Evolutionary conservation across 2,113 vertebrate species (phyloP), one percentile per base, ranked within the genome.

Genomic region (Malurus cyaneus): DNA sequence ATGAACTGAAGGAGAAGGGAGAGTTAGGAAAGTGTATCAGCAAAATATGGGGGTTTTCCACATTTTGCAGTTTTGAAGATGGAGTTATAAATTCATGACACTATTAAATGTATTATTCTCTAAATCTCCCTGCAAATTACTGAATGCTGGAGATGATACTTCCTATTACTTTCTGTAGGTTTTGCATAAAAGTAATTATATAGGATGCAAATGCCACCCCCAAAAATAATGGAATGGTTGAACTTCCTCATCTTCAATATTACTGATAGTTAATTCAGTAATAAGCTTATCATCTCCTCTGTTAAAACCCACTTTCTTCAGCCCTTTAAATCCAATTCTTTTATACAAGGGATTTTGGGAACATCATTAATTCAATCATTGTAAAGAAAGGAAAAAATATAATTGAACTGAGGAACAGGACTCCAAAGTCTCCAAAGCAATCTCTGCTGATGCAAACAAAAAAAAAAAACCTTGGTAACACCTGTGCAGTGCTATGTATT

Each of bases 211-310:
- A 95, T 49, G 11, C 24, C 76, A n/a, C 24, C 23, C 34, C 19
- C 0, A 91, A 89, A 92, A 73, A 59, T 23, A 93, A 84, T 70
- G 39, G 13, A 52, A 69, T 81, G 12, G n/a, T 36, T 88, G 74
- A 73, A 82, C 41, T 74, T 64, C 72, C 31, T 74, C 69, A 49
- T 87, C 53, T 44, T 90, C 46, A 80, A 39, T 71, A 83, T 76
- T 93, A 71, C 83, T 64, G 59, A 61, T 84, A 77, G 32, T 88
- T 93, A 90, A 71, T 74, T 92, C 96, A 90, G 52, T 88, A 88
- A 95, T 95, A 90, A 95, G 84, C 61, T 90, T 92, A 86, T 86
- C 31, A 54, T 32, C 41, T 91, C 52, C 50, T 78, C 62, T 82
- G 46, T 77, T 80, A 94, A 59, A 85, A 86, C 25, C 42, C 52